Evolutionary conservation across 53 echinoderm and acorn worm species (phyloP), one percentile per base, ranked within the genome.

Genomic region (Stichopus horrens): DNA sequence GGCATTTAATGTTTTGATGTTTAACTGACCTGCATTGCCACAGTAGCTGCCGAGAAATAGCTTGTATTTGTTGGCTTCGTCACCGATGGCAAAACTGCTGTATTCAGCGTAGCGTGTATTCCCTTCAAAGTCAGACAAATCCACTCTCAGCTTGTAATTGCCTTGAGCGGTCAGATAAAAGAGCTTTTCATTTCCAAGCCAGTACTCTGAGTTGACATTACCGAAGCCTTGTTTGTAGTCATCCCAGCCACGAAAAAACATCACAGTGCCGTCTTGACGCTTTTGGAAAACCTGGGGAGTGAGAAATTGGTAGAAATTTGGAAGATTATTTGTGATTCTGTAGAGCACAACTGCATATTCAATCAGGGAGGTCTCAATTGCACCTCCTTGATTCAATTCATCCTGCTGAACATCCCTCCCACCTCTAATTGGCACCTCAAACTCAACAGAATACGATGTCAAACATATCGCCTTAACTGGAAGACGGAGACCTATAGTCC

Each of bases 221-320:
- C 93, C 93, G 83, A 93, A 93, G 4, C 93, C 93, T 14, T 86
- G 5, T 65, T 86, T 90, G 87, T 93, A 93, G 53, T 89, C 89
- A 16, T 79, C 78, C 91, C 91, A 91, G 10, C 77, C 75, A 2
- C 91, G 91, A 67, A 74, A 84, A 86, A 93, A 93, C 9, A 23
- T 74, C 0, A 91, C 74, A 13, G 89, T 87, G 51, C 91, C 93
- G 21, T 93, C 93, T 55, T 89, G 85, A 13, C 93, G 79, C 4
- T 66, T 76, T 80, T 93, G 91, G 13, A 93, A 78, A 19, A 93
- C 91, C 93, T 91, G 14, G 37, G 37, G 37, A 37, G 37, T 37
- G 37, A 37, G 37, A 37, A 37, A 37, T 37, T 37, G 37, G 37
- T 37, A 37, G 37, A 37, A 37, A 37, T 37, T 37, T 37, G 37